A percentile compares a stretch with the other conserved stretches of the same genome.
Evolutionary conservation across 1,140 invertebrate genomes (phyloP).

Genomic region (Rhagoletis zephyria): DNA sequence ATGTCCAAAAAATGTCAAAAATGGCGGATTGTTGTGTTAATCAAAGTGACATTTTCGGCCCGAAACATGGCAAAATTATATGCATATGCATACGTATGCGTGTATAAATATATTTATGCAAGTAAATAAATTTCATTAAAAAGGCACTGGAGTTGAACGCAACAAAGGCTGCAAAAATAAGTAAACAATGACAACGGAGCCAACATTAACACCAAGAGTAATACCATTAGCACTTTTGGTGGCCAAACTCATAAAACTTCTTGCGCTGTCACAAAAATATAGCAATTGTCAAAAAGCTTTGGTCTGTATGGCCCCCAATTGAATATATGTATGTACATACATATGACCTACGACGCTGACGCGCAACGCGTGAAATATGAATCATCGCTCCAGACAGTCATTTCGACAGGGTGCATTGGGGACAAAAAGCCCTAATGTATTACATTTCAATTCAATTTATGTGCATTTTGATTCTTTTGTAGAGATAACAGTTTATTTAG

Average conservation of each 20-base stretch:
- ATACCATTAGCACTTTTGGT: conserved; percentile 33
- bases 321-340: neutral
- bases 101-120: neutral
- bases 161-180: neutral
- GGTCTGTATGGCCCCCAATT: neutral
- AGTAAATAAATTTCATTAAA: conserved; percentile 27
- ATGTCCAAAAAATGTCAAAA: conserved; percentile 43
- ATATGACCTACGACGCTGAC: conserved; percentile 8
- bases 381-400: conserved; percentile 8
- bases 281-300: conserved; percentile 23
- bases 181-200: neutral
- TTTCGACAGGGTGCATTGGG: too few species aligned
- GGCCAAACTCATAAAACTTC: neutral
- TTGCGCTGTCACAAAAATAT: neutral
- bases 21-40: conserved; percentile 34
- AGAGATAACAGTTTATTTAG: neutral
- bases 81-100: too few species aligned
- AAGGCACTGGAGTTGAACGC: conserved; percentile 23
- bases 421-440: neutral
- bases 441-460: conserved; percentile 19
- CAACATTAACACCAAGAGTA: conserved; percentile 23
- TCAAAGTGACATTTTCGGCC: conserved; percentile 47
- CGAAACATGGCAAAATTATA: neutral
- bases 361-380: conserved; percentile 24
- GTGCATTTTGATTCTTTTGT: neutral